phyloP scores from a whole-genome alignment of 2,113 vertebrate species.

The Thinocorus orbignyianus region DNA sequence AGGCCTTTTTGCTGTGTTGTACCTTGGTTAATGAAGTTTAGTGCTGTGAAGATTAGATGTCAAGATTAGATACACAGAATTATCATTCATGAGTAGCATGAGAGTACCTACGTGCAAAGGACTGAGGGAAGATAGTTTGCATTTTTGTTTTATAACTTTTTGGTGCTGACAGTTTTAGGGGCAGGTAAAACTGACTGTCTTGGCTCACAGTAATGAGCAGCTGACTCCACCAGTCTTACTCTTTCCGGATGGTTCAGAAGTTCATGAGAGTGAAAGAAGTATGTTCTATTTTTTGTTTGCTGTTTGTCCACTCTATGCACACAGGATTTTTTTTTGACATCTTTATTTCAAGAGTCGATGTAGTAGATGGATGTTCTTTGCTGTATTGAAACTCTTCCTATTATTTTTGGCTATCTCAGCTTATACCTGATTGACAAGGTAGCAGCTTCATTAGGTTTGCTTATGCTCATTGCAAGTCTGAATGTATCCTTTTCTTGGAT shows the following conservation, averaged over 20 bases:
- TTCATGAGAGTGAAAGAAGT: neutral
- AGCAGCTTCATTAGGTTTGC: neutral
- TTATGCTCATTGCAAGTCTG: neutral
- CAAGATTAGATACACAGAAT: neutral
- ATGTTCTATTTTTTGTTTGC: neutral
- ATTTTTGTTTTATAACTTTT: neutral
- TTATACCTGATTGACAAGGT: neutral
- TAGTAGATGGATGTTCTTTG: neutral
- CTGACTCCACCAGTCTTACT: neutral
- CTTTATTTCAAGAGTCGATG: neutral
- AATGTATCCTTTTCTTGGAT: neutral
- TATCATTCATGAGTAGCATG: neutral
- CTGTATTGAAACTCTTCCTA: neutral
- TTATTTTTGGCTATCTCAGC: constrained; percentile 17
- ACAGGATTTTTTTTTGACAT: neutral
- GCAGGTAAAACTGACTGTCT: neutral
- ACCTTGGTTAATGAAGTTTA: neutral
- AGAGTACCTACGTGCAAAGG: accelerated
- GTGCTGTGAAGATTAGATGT: neutral
- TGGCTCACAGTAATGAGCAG: neutral
- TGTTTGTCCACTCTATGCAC: neutral
- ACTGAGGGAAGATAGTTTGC: neutral
- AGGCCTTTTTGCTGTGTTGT: neutral
- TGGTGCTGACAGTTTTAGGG: neutral
- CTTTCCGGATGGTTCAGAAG: neutral